These are phyloP conservation scores for Excalfactoria chinensis DNA, from an alignment of 2,113 vertebrate genomes.

Conservation along the genomic window DNA sequence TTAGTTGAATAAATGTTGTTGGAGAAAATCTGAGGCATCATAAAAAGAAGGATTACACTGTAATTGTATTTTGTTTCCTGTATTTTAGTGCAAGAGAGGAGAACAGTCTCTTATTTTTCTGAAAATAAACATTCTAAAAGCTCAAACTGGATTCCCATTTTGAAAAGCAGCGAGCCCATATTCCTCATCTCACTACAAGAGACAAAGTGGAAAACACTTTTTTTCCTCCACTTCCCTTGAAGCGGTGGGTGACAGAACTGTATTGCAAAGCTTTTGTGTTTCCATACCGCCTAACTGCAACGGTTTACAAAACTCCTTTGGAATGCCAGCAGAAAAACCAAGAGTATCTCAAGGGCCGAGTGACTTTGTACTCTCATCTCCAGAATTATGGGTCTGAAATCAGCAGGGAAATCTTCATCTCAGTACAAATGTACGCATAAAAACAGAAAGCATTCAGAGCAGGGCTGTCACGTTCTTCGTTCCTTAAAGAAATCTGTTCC, in stretches of 20 bases:
- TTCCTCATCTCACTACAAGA: neutral
- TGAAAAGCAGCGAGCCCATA: neutral
- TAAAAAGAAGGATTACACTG: slow-evolving; percentile 56
- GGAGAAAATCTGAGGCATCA: slow-evolving; percentile 64
- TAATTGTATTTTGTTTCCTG: slow-evolving; percentile 54
- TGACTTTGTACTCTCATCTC: neutral
- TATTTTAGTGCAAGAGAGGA: neutral
- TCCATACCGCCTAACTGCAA: neutral
- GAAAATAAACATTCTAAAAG: slow-evolving; percentile 62
- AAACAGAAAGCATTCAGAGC: neutral
- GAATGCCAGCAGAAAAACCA: neutral
- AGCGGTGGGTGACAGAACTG: neutral
- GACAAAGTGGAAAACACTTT: neutral
- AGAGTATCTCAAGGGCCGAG: neutral
- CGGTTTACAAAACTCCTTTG: neutral
- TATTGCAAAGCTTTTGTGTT: neutral
- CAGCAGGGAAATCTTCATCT: neutral
- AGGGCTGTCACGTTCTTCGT: neutral
- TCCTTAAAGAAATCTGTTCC: slow-evolving; percentile 85
- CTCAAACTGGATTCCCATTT: slow-evolving; percentile 40
- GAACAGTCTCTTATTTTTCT: slow-evolving; percentile 42
- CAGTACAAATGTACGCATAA: neutral
- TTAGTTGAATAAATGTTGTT: slow-evolving; percentile 66
- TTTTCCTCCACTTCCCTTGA: neutral
- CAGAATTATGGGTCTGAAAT: rapidly evolving